These are phyloP conservation scores for Doryteuthis pealeii DNA, from an alignment of 1,140 invertebrate genomes.

Conservation along the genomic window DNA sequence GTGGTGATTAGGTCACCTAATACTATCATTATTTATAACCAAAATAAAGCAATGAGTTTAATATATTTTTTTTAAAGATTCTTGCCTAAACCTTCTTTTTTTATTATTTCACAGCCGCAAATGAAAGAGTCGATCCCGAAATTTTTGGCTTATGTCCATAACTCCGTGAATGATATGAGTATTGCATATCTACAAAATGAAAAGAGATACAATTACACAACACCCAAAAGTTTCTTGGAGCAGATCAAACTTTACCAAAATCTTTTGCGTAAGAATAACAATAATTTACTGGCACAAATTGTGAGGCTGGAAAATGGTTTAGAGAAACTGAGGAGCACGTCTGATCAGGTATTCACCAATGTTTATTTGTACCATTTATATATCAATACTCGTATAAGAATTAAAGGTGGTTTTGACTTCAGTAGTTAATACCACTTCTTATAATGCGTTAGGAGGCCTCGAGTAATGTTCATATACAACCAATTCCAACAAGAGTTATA, in stretches of 20 bases:
- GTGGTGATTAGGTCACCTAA: not conserved
- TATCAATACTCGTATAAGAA: too few species aligned
- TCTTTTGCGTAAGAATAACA: conserved; percentile 77
- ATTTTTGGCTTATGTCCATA: conserved; percentile 93
- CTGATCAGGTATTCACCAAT: conserved; percentile 15
- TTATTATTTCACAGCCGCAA: conserved; percentile 13
- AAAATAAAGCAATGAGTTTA: too few species aligned
- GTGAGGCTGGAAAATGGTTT: conserved; percentile 84
- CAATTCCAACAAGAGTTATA: too few species aligned
- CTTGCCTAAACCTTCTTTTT: too few species aligned
- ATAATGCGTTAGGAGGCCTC: too few species aligned
- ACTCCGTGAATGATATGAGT: conserved; percentile 84
- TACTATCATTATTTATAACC: too few species aligned
- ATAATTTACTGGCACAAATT: conserved; percentile 78
- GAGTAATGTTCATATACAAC: too few species aligned
- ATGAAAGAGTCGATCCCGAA: conserved; percentile 65
- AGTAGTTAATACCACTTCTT: too few species aligned
- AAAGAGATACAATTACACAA: conserved; percentile 89
- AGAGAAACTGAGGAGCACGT: conserved; percentile 75
- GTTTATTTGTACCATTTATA: too few species aligned
- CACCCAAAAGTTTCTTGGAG: conserved; percentile 90
- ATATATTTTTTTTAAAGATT: too few species aligned
- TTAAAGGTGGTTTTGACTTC: too few species aligned
- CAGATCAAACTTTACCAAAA: conserved; percentile 88
- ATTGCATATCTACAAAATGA: conserved; percentile 82